Percentiles rank a stretch among this genome's conserved stretches.
Evolutionary conservation across 2,888 invertebrate genomes (phyloP).

Genomic region (Abscondita cerata): DNA sequence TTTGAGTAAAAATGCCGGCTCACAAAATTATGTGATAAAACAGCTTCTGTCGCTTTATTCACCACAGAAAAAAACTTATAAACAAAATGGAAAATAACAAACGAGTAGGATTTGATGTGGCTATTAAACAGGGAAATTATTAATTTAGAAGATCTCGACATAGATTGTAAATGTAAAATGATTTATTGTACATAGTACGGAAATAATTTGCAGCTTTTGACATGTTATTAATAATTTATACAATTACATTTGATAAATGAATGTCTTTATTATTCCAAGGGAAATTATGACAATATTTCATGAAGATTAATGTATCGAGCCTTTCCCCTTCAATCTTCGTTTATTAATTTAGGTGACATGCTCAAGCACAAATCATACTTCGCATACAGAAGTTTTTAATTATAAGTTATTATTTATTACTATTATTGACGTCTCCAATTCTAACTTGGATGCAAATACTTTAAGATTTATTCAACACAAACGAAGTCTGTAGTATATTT

Average conservation of each 20-base stretch:
- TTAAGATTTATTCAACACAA: too few relatives aligned
- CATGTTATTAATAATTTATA: slow-evolving; percentile 56
- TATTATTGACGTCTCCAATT: too few relatives aligned
- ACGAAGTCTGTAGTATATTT: too few relatives aligned
- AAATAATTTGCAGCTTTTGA: slow-evolving; percentile 55
- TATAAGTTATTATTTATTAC: too few relatives aligned
- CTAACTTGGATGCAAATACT: too few relatives aligned
- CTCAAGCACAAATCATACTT: slow-evolving; percentile 21
- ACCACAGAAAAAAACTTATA: not conserved
- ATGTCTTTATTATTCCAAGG: slow-evolving; percentile 55
- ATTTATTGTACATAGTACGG: slow-evolving; percentile 50
- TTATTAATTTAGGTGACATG: slow-evolving; percentile 34
- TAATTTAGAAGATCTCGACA: slow-evolving; percentile 28
- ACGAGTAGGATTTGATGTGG: not conserved
- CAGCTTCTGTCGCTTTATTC: slow-evolving; percentile 10
- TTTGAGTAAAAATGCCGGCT: slow-evolving; percentile 29
- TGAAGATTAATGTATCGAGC: slow-evolving; percentile 52
- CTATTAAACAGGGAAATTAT: slow-evolving; percentile 25
- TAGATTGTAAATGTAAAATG: slow-evolving; percentile 44
- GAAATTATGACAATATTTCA: slow-evolving; percentile 55
- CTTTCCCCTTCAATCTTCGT: slow-evolving; percentile 40
- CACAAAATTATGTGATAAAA: slow-evolving; percentile 34
- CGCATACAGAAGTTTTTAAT: too few relatives aligned
- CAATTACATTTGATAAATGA: slow-evolving; percentile 54
- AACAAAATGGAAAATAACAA: not conserved